These are phyloP conservation scores for Eupithecia tripunctaria DNA, from an alignment of 2,888 invertebrate genomes.

Conservation along the genomic window DNA sequence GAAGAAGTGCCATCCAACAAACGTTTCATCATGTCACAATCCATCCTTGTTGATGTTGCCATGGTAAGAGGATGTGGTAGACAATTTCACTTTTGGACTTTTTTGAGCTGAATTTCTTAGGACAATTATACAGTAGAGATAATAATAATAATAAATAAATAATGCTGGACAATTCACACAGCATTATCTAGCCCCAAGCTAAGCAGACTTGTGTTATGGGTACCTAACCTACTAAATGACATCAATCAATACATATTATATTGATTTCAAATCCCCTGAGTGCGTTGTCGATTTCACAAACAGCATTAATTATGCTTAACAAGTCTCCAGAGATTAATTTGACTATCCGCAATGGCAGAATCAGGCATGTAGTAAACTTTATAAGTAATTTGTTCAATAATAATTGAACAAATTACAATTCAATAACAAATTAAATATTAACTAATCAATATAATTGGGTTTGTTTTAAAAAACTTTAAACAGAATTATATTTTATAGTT, in stretches of 20 bases:
- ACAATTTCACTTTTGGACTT: background rate
- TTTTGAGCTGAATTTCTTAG: background rate
- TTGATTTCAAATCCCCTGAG: background rate
- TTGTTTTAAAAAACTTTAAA: too few species aligned
- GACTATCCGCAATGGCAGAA: slow-evolving; percentile 5
- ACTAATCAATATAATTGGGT: too few species aligned
- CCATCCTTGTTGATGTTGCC: background rate
- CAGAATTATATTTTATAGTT: too few species aligned
- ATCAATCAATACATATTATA: background rate
- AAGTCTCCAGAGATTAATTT: background rate
- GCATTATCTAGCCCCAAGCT: too few species aligned
- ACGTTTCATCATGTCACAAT: background rate
- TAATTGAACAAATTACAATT: too few species aligned
- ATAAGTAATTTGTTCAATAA: background rate
- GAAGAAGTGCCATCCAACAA: background rate
- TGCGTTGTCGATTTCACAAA: background rate
- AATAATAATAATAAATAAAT: background rate
- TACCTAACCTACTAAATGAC: too few species aligned
- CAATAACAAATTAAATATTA: too few species aligned
- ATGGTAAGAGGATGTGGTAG: background rate
- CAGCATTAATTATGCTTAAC: background rate
- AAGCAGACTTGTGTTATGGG: too few species aligned
- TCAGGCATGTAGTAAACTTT: background rate
- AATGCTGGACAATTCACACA: too few species aligned
- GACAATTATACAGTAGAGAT: background rate